Base-by-base conservation (phyloP, 2,888 invertebrate genomes). In the Hirudinaria manillensis region DNA sequence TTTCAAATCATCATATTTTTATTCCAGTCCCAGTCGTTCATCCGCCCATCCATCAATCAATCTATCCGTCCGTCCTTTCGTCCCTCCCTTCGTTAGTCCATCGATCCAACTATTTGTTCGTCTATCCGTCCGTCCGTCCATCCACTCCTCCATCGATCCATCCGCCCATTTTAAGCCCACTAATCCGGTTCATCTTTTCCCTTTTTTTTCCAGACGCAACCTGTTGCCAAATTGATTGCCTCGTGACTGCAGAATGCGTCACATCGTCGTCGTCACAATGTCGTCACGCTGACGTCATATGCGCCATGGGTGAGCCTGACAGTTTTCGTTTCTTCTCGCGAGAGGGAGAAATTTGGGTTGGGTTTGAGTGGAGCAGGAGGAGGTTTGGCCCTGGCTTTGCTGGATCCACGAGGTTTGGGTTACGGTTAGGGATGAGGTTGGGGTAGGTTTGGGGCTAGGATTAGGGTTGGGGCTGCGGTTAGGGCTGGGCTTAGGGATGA, bases 201-300 rank as follows among this genome's bases (percentile, higher is more conserved):
- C 66, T 24, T 21, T 24, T 67, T 6, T 24, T 34, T 67, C 29
- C 32, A 34, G 32, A 32, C 7, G 2, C 36, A 3, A 10, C 6
- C 3, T 68, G 68, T 34, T 68, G 68, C 13, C 3, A 68, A 68
- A 36, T 36, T 19, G 68, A 32, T 68, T 68, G 68, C 29, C 36
- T 68, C 32, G 10, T 16, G 1, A 32, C 13, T 68, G 68, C 13
- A 10, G 68, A 68, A 24, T 68, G 68, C 68, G 21, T 29, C 68
- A 3, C 4, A 10, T 34, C 34, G 10, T 34, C n/a, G 3, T 34
- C 34, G 13, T 24, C 34, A 16, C n/a, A 10, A 13, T 68, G 68
- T 34, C 34, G 7, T 24, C 32, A 19, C 10, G 29, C 13, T n/a
- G 10, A 36, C 1, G 34, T 36, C 32, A n/a, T 68, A 34, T 68